phyloP scores from a whole-genome alignment of 1,140 invertebrate genomes.

The Cotesia typhae region DNA sequence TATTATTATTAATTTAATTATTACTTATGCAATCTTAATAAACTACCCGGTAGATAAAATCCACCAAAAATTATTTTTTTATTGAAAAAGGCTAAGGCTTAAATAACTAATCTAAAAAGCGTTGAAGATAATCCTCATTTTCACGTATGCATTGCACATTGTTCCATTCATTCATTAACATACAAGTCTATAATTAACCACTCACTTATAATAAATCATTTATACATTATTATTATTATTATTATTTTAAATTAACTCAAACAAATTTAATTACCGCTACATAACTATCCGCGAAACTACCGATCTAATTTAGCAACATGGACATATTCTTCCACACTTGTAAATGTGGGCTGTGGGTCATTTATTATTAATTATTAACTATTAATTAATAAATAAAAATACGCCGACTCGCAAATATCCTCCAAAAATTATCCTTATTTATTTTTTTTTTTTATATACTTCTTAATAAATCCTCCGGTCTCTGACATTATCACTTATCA shows the following conservation, averaged over 20 bases:
- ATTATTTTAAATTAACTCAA: too few relatives aligned
- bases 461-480: conserved; percentile 1
- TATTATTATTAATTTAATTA: too few relatives aligned
- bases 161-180: not conserved
- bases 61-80: not conserved
- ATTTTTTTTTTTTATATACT: conserved; percentile 30
- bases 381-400: too few relatives aligned
- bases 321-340: conserved; percentile 45
- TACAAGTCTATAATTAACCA: not conserved
- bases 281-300: conserved; percentile 41
- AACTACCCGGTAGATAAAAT: not conserved
- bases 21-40: not conserved
- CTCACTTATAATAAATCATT: not conserved
- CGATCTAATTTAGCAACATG: conserved; percentile 53
- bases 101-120: conserved; percentile 22
- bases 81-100: not conserved
- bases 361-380: conserved; percentile 29
- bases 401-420: too few relatives aligned
- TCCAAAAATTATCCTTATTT: conserved; percentile 32
- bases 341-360: conserved; percentile 7
- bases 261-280: conserved; percentile 45
- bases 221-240: not conserved
- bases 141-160: too few relatives aligned
- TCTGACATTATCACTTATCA: conserved; percentile 11
- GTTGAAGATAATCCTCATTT: not conserved